Base-by-base conservation (phyloP, 2,113 vertebrate species). In the Corythaeola cristata region DNA sequence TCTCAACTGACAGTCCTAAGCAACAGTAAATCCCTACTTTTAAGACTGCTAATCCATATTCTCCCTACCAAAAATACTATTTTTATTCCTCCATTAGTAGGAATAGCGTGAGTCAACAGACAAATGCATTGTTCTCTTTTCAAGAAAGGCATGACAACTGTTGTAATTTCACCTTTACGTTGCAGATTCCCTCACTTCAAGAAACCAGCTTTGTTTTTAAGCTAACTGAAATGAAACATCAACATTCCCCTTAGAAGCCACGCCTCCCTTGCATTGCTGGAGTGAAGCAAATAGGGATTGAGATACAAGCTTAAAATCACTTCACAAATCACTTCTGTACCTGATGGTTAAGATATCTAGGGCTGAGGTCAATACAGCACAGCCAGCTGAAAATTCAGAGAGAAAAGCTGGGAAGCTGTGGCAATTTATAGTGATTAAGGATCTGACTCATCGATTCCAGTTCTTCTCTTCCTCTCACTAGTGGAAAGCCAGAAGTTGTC, bases 201-300 rank as follows among this genome's bases (percentile, higher is more conserved):
- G 35, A 88, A 83, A 71, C 64, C 23, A 74, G 41, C 47, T 92
- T 86, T 85, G 53, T 56, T 92, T 90, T 93, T 69, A 91, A 89
- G 62, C 18, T 56, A 73, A 69, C 35, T 63, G 60, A 89, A 93
- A 85, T 47, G 49, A 79, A 89, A 67, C 49, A 64, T 60, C 47
- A 53, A 41, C 66, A 85, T 73, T 37, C 22, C 26, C 45, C 37
- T 88, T 73, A 79, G 58, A 91, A 93, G 72, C 53, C n/a, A 85
- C 85, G 26, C 15, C 23, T 78, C 56, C 55, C n/a, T 63, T 82
- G 33, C 64, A 33, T 35, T 60, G 47, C 35, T 73, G 23, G 8
- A 44, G 16, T 37, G 41, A 19, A 67, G 26, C 35, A 94, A 89
- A 85, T 6, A 89, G 11, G 41, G 58, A 81, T 28, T 72, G 71